These are phyloP conservation scores for Physella acuta DNA, from an alignment of 1,140 invertebrate genomes.

Conservation along the genomic window DNA sequence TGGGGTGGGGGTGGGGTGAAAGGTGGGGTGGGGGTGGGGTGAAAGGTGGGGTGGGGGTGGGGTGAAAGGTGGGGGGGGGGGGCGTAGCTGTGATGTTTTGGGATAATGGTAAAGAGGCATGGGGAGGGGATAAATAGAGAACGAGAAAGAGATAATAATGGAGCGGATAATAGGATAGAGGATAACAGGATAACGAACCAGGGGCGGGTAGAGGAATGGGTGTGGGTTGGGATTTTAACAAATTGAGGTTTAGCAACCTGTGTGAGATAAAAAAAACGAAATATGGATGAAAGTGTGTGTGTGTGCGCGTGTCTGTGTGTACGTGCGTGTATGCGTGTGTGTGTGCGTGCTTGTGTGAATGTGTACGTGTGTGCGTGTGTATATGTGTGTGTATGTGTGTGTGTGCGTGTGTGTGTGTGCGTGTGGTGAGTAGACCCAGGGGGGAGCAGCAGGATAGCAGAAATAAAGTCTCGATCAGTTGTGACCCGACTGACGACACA, in stretches of 20 bases:
- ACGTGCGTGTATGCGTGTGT: too few species aligned
- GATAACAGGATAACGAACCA: not conserved
- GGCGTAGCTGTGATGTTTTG: not conserved
- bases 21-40: not conserved
- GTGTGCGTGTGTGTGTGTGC: too few species aligned
- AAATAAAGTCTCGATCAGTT: too few species aligned
- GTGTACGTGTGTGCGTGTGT: too few species aligned
- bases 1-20: not conserved
- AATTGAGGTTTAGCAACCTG: not conserved
- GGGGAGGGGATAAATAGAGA: not conserved
- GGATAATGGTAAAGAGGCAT: not conserved
- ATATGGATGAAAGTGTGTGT: not conserved
- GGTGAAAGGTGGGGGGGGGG: conserved; percentile 3
- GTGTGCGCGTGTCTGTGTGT: too few species aligned
- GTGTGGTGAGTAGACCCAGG: too few species aligned
- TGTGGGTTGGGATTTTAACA: not conserved
- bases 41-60: conserved; percentile 1
- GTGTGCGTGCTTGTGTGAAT: too few species aligned
- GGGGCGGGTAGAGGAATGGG: not conserved
- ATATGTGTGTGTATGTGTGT: too few species aligned
- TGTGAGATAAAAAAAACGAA: not conserved
- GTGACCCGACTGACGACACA: too few species aligned
- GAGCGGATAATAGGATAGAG: not conserved
- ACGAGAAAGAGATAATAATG: not conserved
- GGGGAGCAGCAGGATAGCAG: too few species aligned